Percentiles rank a stretch among this genome's conserved stretches.
Conservation (phyloP, 2,797 vertebrate genomes). For the Gobionotothen gibberifrons region DNA sequence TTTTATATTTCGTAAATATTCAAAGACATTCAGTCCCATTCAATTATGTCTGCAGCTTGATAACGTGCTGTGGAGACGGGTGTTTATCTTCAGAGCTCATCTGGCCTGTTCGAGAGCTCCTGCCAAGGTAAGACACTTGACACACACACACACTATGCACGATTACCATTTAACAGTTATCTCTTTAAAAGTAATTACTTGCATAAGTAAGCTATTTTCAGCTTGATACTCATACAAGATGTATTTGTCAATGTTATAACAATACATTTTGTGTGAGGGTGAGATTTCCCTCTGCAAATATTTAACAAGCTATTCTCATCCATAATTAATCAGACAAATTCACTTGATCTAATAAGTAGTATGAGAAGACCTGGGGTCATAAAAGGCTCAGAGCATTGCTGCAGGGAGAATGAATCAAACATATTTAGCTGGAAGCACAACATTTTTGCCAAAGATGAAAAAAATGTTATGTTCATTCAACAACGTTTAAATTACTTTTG, state of each 20-base stretch:
- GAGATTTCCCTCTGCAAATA: constrained; percentile 51
- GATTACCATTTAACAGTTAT: constrained; percentile 30
- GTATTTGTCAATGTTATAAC: constrained; percentile 26
- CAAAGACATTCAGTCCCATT: constrained; percentile 43
- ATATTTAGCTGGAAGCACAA: background rate
- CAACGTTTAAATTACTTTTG: background rate
- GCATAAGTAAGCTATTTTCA: constrained; percentile 16
- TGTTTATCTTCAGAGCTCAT: constrained; percentile 58
- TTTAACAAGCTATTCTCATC: constrained; percentile 45
- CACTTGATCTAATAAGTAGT: constrained; percentile 20
- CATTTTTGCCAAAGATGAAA: constrained; percentile 5
- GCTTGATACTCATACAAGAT: constrained; percentile 25
- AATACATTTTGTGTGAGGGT: constrained; percentile 27
- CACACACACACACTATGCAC: constrained; percentile 26
- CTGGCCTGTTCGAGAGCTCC: constrained; percentile 46
- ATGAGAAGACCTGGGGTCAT: constrained; percentile 28
- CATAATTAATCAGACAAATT: constrained; percentile 57
- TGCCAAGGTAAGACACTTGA: constrained; percentile 74
- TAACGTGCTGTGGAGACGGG: constrained; percentile 59
- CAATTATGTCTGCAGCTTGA: constrained; percentile 54
- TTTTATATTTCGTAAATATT: constrained; percentile 45
- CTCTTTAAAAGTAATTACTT: constrained; percentile 38
- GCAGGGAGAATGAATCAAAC: constrained; percentile 41
- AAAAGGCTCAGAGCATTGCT: constrained; percentile 35
- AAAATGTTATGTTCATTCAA: constrained; percentile 22